phyloP scores from a whole-genome alignment of 2,797 vertebrate genomes.

The Naso thynnoides region DNA sequence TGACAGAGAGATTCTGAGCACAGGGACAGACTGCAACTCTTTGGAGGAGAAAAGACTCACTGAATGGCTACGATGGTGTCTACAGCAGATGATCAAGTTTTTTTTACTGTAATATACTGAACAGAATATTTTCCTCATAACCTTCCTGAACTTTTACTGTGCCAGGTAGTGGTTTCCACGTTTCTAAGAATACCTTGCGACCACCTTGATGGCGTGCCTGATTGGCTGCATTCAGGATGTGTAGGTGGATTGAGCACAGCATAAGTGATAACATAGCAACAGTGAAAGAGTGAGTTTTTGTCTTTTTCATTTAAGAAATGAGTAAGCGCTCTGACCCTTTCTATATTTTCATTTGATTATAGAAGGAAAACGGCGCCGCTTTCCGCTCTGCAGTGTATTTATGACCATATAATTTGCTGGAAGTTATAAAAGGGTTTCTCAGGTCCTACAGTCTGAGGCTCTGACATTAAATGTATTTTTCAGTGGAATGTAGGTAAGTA shows the following conservation, averaged over 20 bases:
- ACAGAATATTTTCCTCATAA: background rate
- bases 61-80: background rate
- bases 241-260: conserved; percentile 43
- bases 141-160: conserved; percentile 1
- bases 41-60: conserved; percentile 1
- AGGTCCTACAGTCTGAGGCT: background rate
- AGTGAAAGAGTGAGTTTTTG: conserved; percentile 9
- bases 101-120: background rate
- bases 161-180: conserved; percentile 28
- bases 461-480: background rate
- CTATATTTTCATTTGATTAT: background rate
- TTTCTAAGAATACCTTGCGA: conserved; percentile 38
- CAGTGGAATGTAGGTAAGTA: background rate
- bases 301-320: conserved; percentile 18
- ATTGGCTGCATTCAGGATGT: conserved; percentile 50
- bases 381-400: background rate
- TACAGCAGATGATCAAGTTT: conserved; percentile 1
- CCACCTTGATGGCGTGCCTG: conserved; percentile 25
- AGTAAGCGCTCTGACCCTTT: conserved; percentile 22
- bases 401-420: background rate
- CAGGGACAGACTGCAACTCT: background rate
- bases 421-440: background rate
- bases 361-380: background rate
- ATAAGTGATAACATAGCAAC: conserved; percentile 50
- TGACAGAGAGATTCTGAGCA: conserved; percentile 35